Percentiles rank a stretch among this genome's conserved stretches.
These are phyloP conservation scores for Lamproptera curius DNA, from an alignment of 2,888 invertebrate species.

Conservation along the genomic window DNA sequence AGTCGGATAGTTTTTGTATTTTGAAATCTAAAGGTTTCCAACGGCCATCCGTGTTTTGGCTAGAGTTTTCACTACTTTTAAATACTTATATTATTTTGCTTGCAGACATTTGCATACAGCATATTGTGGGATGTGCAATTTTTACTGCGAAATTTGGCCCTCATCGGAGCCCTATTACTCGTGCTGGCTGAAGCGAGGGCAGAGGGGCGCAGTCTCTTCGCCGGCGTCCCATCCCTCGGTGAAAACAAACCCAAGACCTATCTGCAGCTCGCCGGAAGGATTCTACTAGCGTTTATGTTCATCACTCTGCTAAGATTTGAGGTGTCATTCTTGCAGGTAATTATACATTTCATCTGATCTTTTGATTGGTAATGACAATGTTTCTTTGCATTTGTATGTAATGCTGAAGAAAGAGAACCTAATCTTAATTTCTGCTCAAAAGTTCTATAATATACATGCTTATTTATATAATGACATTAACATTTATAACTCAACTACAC, in stretches of 20 bases:
- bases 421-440: too few species aligned
- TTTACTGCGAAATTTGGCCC: conserved; percentile 95
- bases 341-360: not conserved
- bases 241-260: conserved; percentile 99
- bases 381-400: too few species aligned
- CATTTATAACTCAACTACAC: too few species aligned
- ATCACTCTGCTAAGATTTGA: conserved; percentile 97
- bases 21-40: too few species aligned
- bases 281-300: conserved; percentile 99
- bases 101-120: conserved; percentile 94
- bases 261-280: conserved; percentile 95
- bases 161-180: conserved; percentile 97
- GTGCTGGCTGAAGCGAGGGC: conserved; percentile 97
- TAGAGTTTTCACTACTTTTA: too few species aligned
- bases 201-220: conserved; percentile 96
- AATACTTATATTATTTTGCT: conserved; percentile 23
- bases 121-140: conserved; percentile 99
- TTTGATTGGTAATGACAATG: too few species aligned
- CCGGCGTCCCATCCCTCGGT: conserved; percentile 93
- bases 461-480: too few species aligned
- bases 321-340: conserved; percentile 90
- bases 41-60: too few species aligned
- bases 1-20: too few species aligned
- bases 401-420: too few species aligned
- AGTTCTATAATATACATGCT: too few species aligned